Percentiles rank a stretch among this genome's conserved stretches.
Conservation (phyloP, 2,113 vertebrate species). For the Pseudorhombus dupliciocellatus region DNA sequence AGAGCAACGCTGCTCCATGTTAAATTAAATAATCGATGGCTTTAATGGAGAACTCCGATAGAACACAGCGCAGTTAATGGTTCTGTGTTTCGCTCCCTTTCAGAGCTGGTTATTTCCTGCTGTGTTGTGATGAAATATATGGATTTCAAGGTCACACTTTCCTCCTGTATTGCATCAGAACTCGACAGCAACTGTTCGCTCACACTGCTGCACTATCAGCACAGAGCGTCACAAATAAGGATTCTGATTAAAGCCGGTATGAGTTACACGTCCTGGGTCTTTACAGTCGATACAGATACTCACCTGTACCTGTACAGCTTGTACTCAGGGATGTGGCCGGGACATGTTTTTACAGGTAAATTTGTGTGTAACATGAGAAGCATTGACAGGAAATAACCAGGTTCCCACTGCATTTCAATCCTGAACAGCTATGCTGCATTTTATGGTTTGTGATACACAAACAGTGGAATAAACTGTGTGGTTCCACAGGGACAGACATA, state of each 20-base stretch:
- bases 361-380: not conserved
- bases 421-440: too few species aligned
- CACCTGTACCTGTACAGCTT: too few species aligned
- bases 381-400: not conserved
- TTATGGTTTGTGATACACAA: too few species aligned
- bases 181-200: not conserved
- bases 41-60: conserved; percentile 40
- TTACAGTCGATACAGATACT: too few species aligned
- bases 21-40: conserved; percentile 48
- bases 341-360: too few species aligned
- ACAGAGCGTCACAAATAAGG: not conserved
- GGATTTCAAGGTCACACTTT: conserved; percentile 18
- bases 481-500: too few species aligned
- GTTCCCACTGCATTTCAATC: not conserved
- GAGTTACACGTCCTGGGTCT: not conserved
- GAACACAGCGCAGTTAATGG: conserved; percentile 13
- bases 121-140: conserved; percentile 1
- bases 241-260: not conserved
- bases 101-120: conserved; percentile 2
- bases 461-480: too few species aligned
- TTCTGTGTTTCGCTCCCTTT: conserved; percentile 5
- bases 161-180: not conserved
- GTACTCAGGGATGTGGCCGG: too few species aligned
- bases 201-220: not conserved
- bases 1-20: not conserved